A percentile compares a stretch with the other conserved stretches of the same genome.
These are phyloP conservation scores for Boulengeromyrus knoepffleri DNA, from an alignment of 2,113 vertebrate species.

Conservation along the genomic window DNA sequence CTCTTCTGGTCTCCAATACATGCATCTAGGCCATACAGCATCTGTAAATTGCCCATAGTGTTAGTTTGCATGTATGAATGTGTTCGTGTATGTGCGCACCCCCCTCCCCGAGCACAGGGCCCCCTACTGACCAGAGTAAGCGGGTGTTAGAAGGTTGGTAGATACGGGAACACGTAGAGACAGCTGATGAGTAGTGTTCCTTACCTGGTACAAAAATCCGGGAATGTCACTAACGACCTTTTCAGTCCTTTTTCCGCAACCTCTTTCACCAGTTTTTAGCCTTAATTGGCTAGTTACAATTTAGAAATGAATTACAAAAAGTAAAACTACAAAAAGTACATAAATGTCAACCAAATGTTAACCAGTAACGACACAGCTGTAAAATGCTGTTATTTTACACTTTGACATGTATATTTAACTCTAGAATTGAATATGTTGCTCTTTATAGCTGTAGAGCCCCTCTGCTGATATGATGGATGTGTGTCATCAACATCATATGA, in stretches of 20 bases:
- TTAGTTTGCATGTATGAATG: background rate
- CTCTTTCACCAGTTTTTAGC: background rate
- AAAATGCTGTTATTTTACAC: background rate
- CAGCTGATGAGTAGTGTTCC: background rate
- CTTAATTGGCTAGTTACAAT: background rate
- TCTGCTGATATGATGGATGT: conserved; percentile 4
- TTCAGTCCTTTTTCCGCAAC: background rate
- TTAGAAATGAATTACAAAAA: background rate
- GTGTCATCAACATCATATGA: background rate
- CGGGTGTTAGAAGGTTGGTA: background rate
- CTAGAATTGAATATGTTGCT: background rate
- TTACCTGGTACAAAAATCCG: background rate
- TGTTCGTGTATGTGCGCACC: background rate
- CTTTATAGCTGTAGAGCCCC: background rate
- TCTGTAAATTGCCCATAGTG: background rate
- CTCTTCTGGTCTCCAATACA: background rate
- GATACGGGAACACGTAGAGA: background rate
- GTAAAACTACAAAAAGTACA: background rate
- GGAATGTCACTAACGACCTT: background rate
- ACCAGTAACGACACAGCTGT: background rate
- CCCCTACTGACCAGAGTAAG: background rate
- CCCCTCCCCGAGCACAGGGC: background rate
- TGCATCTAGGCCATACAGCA: background rate
- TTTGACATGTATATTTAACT: background rate
- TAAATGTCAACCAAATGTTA: background rate